These are phyloP conservation scores for Drosophila subquinaria DNA, from an alignment of 2,888 invertebrate genomes.

Conservation along the genomic window DNA sequence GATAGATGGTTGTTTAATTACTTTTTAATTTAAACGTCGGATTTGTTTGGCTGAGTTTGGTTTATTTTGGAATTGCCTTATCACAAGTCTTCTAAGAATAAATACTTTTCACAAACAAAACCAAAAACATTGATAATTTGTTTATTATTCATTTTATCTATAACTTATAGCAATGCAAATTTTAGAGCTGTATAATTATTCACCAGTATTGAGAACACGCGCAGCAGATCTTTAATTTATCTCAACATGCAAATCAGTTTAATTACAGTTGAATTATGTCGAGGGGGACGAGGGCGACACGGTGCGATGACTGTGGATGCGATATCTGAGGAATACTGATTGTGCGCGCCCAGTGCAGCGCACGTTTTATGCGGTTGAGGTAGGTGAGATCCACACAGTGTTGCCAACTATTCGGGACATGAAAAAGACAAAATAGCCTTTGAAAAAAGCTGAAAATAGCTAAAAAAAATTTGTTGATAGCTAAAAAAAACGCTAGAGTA, in stretches of 20 bases:
- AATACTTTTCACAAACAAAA: neutral
- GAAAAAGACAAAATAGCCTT: too few species aligned
- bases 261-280: conserved; percentile 41
- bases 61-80: neutral
- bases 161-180: conserved; percentile 1
- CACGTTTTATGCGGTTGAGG: conserved; percentile 71
- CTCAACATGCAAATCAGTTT: conserved; percentile 49
- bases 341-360: conserved; percentile 41
- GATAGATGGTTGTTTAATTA: neutral
- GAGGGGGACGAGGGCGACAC: conserved; percentile 4
- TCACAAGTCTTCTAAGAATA: conserved; percentile 3
- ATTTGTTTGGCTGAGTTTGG: neutral
- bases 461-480: too few species aligned
- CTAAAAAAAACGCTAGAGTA: too few species aligned
- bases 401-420: too few species aligned
- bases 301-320: conserved; percentile 22
- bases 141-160: conserved; percentile 2
- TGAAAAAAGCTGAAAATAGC: too few species aligned
- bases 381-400: conserved; percentile 57
- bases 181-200: neutral
- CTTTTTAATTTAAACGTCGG: neutral
- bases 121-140: conserved; percentile 4
- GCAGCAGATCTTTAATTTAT: conserved; percentile 23
- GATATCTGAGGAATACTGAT: conserved; percentile 50
- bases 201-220: conserved; percentile 1